Base-by-base conservation (phyloP, 2,797 vertebrate species). In the Pygocentrus nattereri region DNA sequence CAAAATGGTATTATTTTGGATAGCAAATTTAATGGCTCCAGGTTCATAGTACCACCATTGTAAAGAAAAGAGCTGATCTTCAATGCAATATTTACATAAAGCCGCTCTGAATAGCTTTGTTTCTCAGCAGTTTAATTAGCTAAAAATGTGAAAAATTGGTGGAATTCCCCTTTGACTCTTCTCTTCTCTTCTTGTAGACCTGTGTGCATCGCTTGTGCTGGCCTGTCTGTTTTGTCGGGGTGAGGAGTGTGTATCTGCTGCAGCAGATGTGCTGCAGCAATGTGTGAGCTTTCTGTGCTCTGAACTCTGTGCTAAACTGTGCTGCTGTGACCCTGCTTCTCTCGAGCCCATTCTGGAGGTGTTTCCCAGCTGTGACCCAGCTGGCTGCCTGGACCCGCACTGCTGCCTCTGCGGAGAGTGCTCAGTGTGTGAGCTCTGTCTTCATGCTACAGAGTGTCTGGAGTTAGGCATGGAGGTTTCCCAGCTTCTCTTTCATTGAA, bases 381-480 rank as follows among this genome's bases (percentile, higher is more conserved):
- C 86, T 19, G 44, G 54, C 16, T 79, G 87, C 27, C 27, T 86
- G 80, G 86, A 77, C 0, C 58, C 64, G 0, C 85, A 21, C 64
- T 88, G 79, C 82, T 84, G 85, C 82, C 62, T 81, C 38, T 90
- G 85, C 4, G 61, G 12, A 31, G 74, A 59, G 12, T 59, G 34
- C 16, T 70, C 2, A 0, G 3, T 86, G 65, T 92, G 93, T 12
- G 90, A 94, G 34, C 70, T 93, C 84, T 94, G 93, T 83, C 89
- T 93, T 1, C 90, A 91, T 19, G 88, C 92, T 0, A 88, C 93
- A 0, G 94, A 95, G 88, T 95, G 95, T 74, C 90, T 95, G 88
- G 95, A 96, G 82, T 91, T 96, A 0, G 90, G 90, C 30, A 93
- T 95, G 92, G 94, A 96, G 78, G 85, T 94, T 41, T 95, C 93